These are phyloP conservation scores for Galaxias olidus DNA, from an alignment of 2,797 vertebrate species.

Conservation along the genomic window DNA sequence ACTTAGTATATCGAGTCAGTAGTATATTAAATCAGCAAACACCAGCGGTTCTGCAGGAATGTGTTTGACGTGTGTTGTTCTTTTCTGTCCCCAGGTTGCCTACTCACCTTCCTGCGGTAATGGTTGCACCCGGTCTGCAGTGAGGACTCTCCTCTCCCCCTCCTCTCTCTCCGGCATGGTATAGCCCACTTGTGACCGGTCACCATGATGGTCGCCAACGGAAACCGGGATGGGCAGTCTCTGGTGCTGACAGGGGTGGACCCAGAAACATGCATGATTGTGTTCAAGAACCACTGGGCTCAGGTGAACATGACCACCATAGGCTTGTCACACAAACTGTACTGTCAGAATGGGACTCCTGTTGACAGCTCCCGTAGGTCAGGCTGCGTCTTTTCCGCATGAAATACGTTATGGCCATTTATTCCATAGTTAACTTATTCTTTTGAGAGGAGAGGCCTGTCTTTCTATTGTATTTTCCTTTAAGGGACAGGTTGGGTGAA, in stretches of 20 bases:
- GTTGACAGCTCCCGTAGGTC: background rate
- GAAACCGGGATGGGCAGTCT: slow-evolving; percentile 78
- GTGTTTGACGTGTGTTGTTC: background rate
- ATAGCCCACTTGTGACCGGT: slow-evolving; percentile 64
- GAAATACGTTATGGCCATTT: too few relatives aligned
- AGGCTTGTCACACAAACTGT: background rate
- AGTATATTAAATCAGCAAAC: too few relatives aligned
- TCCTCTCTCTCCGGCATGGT: slow-evolving; percentile 77
- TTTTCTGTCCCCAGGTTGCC: slow-evolving; percentile 49
- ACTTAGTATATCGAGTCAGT: too few relatives aligned
- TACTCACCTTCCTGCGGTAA: slow-evolving; percentile 32
- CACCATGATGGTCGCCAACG: slow-evolving; percentile 71
- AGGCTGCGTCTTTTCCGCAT: too few relatives aligned
- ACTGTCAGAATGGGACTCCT: background rate
- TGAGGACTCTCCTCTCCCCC: slow-evolving; percentile 37
- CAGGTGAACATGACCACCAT: slow-evolving; percentile 78
- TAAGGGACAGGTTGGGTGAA: too few relatives aligned
- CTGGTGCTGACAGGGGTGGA: slow-evolving; percentile 89
- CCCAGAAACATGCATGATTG: slow-evolving; percentile 98
- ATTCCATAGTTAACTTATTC: too few relatives aligned
- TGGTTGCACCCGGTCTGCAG: slow-evolving; percentile 46
- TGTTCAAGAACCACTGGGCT: slow-evolving; percentile 98
- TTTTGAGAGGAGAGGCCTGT: too few relatives aligned
- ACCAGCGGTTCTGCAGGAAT: too few relatives aligned
- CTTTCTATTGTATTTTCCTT: too few relatives aligned